Percentiles rank a stretch among this genome's conserved stretches.
phyloP scores from a whole-genome alignment of 2,888 invertebrate genomes.

The Eretmocerus hayati region DNA sequence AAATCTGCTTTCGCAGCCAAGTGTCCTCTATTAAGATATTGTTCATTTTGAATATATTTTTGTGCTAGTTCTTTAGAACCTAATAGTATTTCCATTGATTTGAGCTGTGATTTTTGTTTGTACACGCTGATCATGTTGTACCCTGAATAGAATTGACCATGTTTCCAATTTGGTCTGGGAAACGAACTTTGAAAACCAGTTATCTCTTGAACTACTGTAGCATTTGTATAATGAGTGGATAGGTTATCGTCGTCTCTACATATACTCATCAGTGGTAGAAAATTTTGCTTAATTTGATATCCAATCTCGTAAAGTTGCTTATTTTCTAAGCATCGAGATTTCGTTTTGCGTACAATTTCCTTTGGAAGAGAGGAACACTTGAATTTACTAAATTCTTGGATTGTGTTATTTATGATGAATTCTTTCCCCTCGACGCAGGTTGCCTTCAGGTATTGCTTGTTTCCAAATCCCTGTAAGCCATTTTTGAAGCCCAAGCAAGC shows the following conservation, averaged over 20 bases:
- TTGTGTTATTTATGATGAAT: constrained; percentile 22
- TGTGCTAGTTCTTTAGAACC: constrained; percentile 40
- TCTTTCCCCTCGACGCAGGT: constrained; percentile 27
- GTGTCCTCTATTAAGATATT: constrained; percentile 55
- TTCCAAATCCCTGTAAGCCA: constrained; percentile 21
- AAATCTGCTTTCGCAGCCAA: constrained; percentile 58
- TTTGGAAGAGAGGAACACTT: constrained; percentile 37
- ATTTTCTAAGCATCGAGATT: constrained; percentile 32
- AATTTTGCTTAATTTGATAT: constrained; percentile 33
- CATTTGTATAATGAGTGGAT: constrained; percentile 43
- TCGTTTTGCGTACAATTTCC: constrained; percentile 29
- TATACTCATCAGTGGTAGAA: constrained; percentile 42
- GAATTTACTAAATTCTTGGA: constrained; percentile 31
- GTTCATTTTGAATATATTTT: constrained; percentile 47
- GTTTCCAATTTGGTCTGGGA: constrained; percentile 40
- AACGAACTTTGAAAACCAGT: constrained; percentile 30
- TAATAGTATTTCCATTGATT: constrained; percentile 40
- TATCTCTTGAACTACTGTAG: constrained; percentile 27
- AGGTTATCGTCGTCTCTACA: constrained; percentile 44
- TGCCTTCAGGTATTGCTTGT: constrained; percentile 17
- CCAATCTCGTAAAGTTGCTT: constrained; percentile 42
- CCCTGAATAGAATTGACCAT: constrained; percentile 35
- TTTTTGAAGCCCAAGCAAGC: constrained; percentile 35
- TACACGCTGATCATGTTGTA: constrained; percentile 33
- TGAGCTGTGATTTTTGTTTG: constrained; percentile 39